These are phyloP conservation scores for Calliphora vomitoria DNA, from an alignment of 2,888 invertebrate genomes.

Conservation along the genomic window DNA sequence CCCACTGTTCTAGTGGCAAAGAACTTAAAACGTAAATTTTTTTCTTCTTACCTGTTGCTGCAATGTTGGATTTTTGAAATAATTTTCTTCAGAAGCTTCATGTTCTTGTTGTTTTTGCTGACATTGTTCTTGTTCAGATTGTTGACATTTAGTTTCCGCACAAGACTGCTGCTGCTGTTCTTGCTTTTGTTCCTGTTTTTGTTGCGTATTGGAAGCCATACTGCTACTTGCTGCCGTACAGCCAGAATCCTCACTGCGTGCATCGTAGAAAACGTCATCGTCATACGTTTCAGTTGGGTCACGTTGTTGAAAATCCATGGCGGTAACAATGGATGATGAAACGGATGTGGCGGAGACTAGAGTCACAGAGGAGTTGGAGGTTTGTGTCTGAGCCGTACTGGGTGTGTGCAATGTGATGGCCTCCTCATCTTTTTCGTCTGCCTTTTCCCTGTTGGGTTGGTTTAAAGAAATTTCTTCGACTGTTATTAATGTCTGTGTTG, in stretches of 20 bases:
- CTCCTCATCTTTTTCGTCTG: slow-evolving; percentile 7
- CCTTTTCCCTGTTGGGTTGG: slow-evolving; percentile 12
- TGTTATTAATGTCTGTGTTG: not conserved
- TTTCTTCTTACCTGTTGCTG: slow-evolving; percentile 68
- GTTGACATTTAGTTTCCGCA: slow-evolving; percentile 60
- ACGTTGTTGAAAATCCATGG: slow-evolving; percentile 67
- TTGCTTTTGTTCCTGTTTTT: slow-evolving; percentile 48
- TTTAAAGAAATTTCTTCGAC: slow-evolving; percentile 18
- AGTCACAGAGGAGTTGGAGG: slow-evolving; percentile 62
- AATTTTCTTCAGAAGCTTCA: slow-evolving; percentile 46
- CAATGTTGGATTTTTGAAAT: slow-evolving; percentile 39
- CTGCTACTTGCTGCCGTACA: slow-evolving; percentile 74
- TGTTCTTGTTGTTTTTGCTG: slow-evolving; percentile 26
- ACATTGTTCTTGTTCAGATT: slow-evolving; percentile 26
- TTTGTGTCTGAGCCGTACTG: slow-evolving; percentile 51
- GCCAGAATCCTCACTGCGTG: slow-evolving; percentile 81
- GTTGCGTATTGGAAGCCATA: slow-evolving; percentile 64
- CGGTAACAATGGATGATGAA: slow-evolving; percentile 62
- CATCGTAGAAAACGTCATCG: slow-evolving; percentile 84
- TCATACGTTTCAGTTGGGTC: slow-evolving; percentile 75
- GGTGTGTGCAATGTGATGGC: slow-evolving; percentile 20
- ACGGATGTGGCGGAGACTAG: slow-evolving; percentile 72
- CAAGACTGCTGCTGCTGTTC: slow-evolving; percentile 16
- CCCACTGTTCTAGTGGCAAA: slow-evolving; percentile 36
- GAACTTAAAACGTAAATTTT: not conserved